phyloP scores from a whole-genome alignment of 1,140 invertebrate genomes.

The Drosophila mauritiana region DNA sequence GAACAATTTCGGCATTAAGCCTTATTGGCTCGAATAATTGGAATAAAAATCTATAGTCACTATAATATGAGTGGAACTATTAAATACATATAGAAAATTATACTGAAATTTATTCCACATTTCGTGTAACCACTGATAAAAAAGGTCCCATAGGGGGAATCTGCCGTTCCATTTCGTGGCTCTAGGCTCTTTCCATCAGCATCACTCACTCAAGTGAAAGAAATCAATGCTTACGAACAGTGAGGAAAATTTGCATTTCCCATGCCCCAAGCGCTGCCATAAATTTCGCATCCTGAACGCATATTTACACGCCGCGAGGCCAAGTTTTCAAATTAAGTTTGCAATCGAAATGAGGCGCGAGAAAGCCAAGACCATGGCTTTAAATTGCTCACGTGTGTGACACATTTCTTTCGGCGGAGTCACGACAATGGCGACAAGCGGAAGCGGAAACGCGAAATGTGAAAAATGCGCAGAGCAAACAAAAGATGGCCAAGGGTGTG shows the following conservation, averaged over 20 bases:
- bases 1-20: background rate
- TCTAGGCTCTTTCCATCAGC: conserved; percentile 1
- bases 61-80: too few species aligned
- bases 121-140: background rate
- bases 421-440: conserved; percentile 56
- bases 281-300: conserved; percentile 58
- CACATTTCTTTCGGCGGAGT: conserved; percentile 61
- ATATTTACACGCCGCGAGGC: conserved; percentile 62
- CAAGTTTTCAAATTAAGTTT: conserved; percentile 75
- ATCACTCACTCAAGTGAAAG: conserved; percentile 12
- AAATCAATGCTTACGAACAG: conserved; percentile 64
- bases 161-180: conserved; percentile 2
- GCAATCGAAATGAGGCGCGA: conserved; percentile 70
- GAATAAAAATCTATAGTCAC: too few species aligned
- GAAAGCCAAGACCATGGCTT: conserved; percentile 39
- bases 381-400: conserved; percentile 83
- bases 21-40: too few species aligned
- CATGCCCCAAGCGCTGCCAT: conserved; percentile 32
- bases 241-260: conserved; percentile 56
- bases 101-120: background rate
- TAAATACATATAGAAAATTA: background rate
- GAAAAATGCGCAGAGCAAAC: conserved; percentile 70
- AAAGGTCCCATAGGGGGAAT: background rate
- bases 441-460: conserved; percentile 73
- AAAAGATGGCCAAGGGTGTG: conserved; percentile 29